Evolutionary conservation across 1,140 invertebrate species (phyloP).

Genomic region (Bombus soroeensis): DNA sequence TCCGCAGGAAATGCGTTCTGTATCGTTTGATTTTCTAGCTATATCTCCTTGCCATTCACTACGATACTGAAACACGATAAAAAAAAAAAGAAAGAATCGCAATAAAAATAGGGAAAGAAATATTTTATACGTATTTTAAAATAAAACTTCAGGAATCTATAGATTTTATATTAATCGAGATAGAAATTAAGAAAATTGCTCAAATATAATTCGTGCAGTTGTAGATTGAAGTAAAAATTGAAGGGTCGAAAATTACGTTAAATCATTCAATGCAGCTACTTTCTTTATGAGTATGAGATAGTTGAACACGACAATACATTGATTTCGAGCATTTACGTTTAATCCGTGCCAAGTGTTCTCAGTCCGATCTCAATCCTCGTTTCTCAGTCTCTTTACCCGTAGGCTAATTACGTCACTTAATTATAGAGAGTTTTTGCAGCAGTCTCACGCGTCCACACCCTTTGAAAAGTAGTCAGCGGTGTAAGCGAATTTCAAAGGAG

Average conservation of each 20-base stretch:
- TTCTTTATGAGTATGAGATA: background rate
- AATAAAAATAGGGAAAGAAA: background rate
- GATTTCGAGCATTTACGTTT: background rate
- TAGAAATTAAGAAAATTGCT: background rate
- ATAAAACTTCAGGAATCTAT: background rate
- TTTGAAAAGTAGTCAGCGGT: background rate
- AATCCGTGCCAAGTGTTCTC: background rate
- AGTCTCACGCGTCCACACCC: background rate
- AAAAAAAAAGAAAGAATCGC: too few relatives aligned
- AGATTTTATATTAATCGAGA: background rate
- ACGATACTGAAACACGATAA: too few relatives aligned
- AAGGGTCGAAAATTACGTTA: background rate
- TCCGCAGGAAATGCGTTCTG: too few relatives aligned
- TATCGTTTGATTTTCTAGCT: background rate
- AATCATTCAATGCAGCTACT: background rate
- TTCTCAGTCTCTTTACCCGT: background rate
- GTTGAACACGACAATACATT: background rate
- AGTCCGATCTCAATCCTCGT: background rate
- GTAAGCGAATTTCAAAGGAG: constrained; percentile 1
- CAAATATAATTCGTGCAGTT: background rate
- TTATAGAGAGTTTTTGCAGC: background rate
- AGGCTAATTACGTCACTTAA: background rate
- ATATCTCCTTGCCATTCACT: background rate
- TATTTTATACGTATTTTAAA: background rate
- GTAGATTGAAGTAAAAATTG: background rate